These are phyloP conservation scores for Blera fallax DNA, from an alignment of 2,888 invertebrate genomes.

Conservation along the genomic window DNA sequence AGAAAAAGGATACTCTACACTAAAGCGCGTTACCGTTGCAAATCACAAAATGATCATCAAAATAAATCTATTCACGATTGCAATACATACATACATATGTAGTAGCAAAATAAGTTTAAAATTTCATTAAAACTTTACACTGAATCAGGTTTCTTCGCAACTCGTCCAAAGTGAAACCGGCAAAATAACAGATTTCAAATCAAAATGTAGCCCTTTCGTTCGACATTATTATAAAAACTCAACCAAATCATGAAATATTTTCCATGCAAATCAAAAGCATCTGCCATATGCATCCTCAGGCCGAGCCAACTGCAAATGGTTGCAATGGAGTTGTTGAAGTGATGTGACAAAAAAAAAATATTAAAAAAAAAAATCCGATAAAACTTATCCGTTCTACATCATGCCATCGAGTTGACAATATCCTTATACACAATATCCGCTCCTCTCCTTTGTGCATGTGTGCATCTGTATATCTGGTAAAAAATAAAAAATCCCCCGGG, in stretches of 20 bases:
- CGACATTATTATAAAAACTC: slow-evolving; percentile 37
- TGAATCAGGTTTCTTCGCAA: no score
- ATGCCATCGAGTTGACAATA: slow-evolving; percentile 52
- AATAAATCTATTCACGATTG: no score
- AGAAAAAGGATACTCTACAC: no score
- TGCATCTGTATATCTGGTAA: background rate
- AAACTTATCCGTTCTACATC: slow-evolving; percentile 53
- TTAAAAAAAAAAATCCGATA: slow-evolving; percentile 29
- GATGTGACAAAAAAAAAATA: slow-evolving; percentile 11
- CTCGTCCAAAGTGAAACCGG: background rate
- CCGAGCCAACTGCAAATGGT: slow-evolving; percentile 18
- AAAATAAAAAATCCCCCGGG: slow-evolving; percentile 12
- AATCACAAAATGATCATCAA: no score
- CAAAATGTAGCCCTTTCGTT: slow-evolving; percentile 25
- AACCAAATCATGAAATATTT: slow-evolving; percentile 9
- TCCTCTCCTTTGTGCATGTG: background rate
- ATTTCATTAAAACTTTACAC: background rate
- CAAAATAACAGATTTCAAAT: slow-evolving; percentile 6
- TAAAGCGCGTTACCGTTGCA: no score
- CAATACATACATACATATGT: no score
- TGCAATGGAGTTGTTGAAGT: slow-evolving; percentile 10
- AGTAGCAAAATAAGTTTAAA: background rate
- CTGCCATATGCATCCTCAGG: slow-evolving; percentile 9
- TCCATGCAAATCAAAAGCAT: slow-evolving; percentile 5
- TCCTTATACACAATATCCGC: slow-evolving; percentile 31